A percentile compares a stretch with the other conserved stretches of the same genome.
Evolutionary conservation across 2,113 vertebrate species (phyloP).

Genomic region (Suncus etruscus): DNA sequence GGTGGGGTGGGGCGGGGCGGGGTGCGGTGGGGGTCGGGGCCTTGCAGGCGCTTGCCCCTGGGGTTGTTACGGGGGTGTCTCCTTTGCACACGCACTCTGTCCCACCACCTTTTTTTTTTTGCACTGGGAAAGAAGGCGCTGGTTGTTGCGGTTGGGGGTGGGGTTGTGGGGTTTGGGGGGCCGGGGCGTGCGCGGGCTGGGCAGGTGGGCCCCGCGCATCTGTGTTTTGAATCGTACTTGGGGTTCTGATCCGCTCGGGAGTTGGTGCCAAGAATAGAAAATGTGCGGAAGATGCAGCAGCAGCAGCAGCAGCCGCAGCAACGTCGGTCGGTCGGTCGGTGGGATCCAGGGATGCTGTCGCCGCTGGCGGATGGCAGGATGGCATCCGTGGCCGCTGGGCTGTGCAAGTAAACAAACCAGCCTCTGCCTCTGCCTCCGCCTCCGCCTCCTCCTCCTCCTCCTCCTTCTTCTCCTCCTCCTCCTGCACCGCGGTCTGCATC

Average conservation of each 20-base stretch:
- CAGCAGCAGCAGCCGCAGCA: no score
- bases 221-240: conserved; percentile 71
- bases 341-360: conserved; percentile 79
- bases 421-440: conserved; percentile 66
- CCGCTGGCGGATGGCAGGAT: conserved; percentile 26
- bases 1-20: conserved; percentile 61
- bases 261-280: conserved; percentile 81
- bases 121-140: conserved; percentile 39
- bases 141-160: no score
- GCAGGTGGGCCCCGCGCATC: conserved; percentile 65
- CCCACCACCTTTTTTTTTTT: conserved; percentile 17
- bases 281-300: conserved; percentile 79
- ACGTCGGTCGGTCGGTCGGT: conserved; percentile 19
- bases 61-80: no score
- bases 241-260: conserved; percentile 69
- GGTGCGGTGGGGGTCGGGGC: conserved; percentile 70
- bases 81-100: conserved; percentile 4
- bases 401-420: conserved; percentile 86
- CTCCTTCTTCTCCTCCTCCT: conserved; percentile 66
- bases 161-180: neutral
- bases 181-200: conserved; percentile 36
- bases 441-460: conserved; percentile 66
- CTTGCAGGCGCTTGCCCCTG: conserved; percentile 67
- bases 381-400: conserved; percentile 45
- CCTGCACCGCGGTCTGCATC: conserved; percentile 73